Base-by-base conservation (phyloP, 2,888 invertebrate species). In the Mantis religiosa region DNA sequence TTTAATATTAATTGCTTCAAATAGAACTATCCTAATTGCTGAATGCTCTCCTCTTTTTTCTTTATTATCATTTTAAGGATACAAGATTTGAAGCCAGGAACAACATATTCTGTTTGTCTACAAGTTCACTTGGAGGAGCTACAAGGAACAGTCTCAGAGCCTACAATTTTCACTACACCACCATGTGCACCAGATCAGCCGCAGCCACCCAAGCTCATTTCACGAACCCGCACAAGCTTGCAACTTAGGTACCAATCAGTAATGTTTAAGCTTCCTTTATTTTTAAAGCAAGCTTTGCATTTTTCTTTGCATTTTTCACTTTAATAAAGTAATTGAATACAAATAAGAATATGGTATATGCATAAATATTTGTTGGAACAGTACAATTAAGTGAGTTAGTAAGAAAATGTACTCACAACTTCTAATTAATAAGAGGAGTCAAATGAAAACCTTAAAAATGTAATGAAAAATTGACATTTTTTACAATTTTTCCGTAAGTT, bases 41-140 rank as follows among this genome's bases (percentile, higher is more conserved):
- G 41, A 41, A 41, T 41, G 41, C 12, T 41, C 41, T 41, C 12
- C 12, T 41, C 9, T 41, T 1, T 6, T 12, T 6, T n/a, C 8
- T 6, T 41, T 0, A 6, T 12, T 34, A 30, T 34, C 20, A 6
- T 71, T 30, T 87, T 91, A 92, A 94, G 94, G 91, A 96, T 98
- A 90, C 96, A 97, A 93, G 97, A 98, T 93, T 94, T 98, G 92
- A 95, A 96, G 92, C 98, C 98, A 25, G 97, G 97, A n/a, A 96
- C 97, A 92, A 97, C 97, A 92, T 98, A 98, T 93, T 96, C 96
- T 90, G 96, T 98, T 91, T 96, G 97, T 92, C 94, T 97, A 91
- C 96, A 96, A 93, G 97, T 97, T 91, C 95, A 96, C 92, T 93
- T 97, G 90, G 97, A 97, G 91, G 96, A 96, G 92, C 92, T 96